Conservation (phyloP, 2,797 vertebrate genomes). For the Ceryle rudis region DNA sequence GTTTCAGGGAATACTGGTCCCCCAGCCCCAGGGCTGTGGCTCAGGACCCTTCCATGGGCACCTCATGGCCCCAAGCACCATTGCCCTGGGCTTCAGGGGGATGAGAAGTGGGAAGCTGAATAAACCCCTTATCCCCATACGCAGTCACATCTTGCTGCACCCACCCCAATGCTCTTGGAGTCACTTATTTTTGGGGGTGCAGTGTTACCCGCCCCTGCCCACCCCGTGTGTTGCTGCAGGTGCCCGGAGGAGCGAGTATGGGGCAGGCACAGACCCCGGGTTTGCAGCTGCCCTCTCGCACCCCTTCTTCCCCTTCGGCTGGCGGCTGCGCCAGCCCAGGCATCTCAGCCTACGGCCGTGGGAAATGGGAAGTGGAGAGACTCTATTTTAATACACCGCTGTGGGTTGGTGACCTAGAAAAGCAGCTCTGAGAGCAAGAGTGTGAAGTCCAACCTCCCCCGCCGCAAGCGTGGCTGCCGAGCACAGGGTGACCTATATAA, state of each 20-base stretch:
- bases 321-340: neutral
- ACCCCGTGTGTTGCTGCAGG: rapidly evolving
- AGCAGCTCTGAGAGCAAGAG: conserved; percentile 58
- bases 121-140: neutral
- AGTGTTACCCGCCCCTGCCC: neutral
- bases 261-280: rapidly evolving
- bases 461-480: conserved; percentile 5
- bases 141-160: neutral
- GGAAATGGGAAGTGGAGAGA: neutral
- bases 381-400: conserved; percentile 54
- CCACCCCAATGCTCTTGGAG: rapidly evolving
- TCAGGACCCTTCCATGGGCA: neutral
- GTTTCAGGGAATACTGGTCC: neutral
- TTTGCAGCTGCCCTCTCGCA: neutral
- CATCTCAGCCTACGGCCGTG: conserved; percentile 6
- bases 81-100: neutral
- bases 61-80: neutral
- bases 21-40: neutral
- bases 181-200: neutral
- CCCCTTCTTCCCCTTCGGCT: neutral
- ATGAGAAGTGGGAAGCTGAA: neutral
- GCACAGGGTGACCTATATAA: conserved; percentile 59
- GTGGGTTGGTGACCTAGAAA: conserved; percentile 75
- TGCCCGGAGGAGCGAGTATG: rapidly evolving
- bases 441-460: conserved; percentile 65